Evolutionary conservation across 2,888 invertebrate species (phyloP).

Genomic region (Carcina quercana): DNA sequence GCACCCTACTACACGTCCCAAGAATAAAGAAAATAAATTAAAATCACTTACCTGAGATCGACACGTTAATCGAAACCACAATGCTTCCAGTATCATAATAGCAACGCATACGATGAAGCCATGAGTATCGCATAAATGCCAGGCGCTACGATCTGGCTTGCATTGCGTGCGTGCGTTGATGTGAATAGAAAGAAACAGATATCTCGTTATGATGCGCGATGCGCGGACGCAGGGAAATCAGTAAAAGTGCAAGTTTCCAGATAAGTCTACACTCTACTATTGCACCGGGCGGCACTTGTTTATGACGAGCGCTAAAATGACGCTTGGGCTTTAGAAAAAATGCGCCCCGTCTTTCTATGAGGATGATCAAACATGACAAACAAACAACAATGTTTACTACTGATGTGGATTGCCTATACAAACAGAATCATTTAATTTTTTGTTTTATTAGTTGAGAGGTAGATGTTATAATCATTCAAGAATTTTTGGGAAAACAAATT

Average conservation of each 20-base stretch:
- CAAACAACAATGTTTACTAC: too few relatives aligned
- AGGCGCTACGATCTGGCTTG: constrained; percentile 1
- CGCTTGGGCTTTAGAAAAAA: too few relatives aligned
- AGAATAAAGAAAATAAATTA: too few relatives aligned
- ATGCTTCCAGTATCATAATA: constrained; percentile 2
- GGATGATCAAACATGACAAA: too few relatives aligned
- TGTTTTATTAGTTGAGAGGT: too few relatives aligned
- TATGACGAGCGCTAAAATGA: constrained; percentile 1
- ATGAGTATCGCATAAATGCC: constrained; percentile 1
- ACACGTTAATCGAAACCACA: constrained; percentile 1
- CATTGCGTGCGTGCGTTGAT: background rate
- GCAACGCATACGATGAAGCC: background rate
- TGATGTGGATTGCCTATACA: too few relatives aligned
- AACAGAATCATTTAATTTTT: too few relatives aligned
- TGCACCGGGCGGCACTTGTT: background rate
- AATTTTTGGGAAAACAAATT: too few relatives aligned
- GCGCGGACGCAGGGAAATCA: constrained; percentile 5
- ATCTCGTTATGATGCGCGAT: background rate
- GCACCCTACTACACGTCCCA: too few relatives aligned
- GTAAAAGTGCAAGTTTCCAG: constrained; percentile 10
- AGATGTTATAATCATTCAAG: too few relatives aligned
- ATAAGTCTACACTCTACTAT: constrained; percentile 3
- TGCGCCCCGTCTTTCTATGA: too few relatives aligned
- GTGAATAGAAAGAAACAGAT: background rate
- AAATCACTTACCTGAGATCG: too few relatives aligned